These are phyloP conservation scores for Buceros bicornis DNA, from an alignment of 2,797 vertebrate genomes.

Conservation along the genomic window DNA sequence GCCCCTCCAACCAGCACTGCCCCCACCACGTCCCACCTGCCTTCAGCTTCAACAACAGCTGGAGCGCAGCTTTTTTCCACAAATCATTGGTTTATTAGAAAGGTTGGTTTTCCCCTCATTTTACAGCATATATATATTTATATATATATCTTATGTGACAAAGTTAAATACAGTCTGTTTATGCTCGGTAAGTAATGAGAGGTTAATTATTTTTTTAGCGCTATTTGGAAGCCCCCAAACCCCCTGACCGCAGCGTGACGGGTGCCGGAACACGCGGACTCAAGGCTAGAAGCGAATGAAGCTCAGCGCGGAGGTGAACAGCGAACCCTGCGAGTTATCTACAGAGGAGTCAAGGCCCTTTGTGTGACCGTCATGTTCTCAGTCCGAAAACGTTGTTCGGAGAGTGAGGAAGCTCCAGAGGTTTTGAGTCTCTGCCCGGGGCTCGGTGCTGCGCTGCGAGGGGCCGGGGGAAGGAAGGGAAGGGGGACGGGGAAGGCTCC, in stretches of 20 bases:
- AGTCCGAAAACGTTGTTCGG: not conserved
- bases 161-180: constrained; percentile 83
- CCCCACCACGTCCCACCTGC: too few relatives aligned
- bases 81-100: constrained; percentile 84
- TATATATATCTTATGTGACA: constrained; percentile 77
- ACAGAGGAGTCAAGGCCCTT: constrained; percentile 75
- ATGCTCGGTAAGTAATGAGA: constrained; percentile 72
- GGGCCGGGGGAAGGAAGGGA: not conserved
- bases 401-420: not conserved
- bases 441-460: not conserved
- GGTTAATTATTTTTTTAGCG: constrained; percentile 69
- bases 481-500: not conserved
- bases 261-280: constrained; percentile 1
- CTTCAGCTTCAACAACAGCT: too few relatives aligned
- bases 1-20: too few relatives aligned
- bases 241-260: not conserved
- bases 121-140: constrained; percentile 80
- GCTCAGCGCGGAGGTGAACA: constrained; percentile 73
- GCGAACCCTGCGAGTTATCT: constrained; percentile 71
- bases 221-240: constrained; percentile 63
- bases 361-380: not conserved
- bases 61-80: constrained; percentile 45
- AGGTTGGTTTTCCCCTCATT: constrained; percentile 74
- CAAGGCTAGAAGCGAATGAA: constrained; percentile 64
- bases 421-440: not conserved